Base-by-base conservation (phyloP, 2,113 vertebrate species). In the Girardinichthys multiradiatus region DNA sequence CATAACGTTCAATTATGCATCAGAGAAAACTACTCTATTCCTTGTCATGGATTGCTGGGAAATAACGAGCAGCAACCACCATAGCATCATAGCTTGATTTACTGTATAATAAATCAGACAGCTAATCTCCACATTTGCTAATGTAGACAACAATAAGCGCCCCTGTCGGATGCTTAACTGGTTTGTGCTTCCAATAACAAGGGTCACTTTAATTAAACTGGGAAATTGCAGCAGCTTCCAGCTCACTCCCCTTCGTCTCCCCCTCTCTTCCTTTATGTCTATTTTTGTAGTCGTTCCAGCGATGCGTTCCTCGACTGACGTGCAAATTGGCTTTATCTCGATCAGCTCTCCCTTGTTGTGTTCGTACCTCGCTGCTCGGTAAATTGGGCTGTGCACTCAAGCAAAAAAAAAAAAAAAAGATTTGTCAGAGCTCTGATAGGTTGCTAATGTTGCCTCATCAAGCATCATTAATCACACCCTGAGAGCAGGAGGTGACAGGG, bases 261-360 rank as follows among this genome's bases (percentile, higher is more conserved):
- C 19, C 78, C 63, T 48, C 54, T 35, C 68, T 76, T 76, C 62
- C 76, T 86, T 81, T 65, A 51, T 64, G 65, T 74, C 79, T 72
- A 29, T 35, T 76, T 85, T 78, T 74, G 57, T 86, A 72, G 84
- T 66, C 28, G 69, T 85, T 83, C 72, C 80, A 59, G 54, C 77
- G 12, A 51, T 13, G 58, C 74, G 60, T 2, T 48, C 78, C 26
- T 31, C 67, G 59, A 78, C 54, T 86, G 83, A 89, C 42, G 21
- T 67, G 77, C 82, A 88, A 90, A 92, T 94, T 86, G 86, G 68
- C 84, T 89, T 84, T 85, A 86, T 90, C 86, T 88, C 82, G 64
- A 92, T 90, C 90, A 86, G 90, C 84, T 88, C 77, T 68, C 81
- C 83, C 71, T 64, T 78, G 78, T 87, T 89, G 79, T 70, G 51